These are phyloP conservation scores for Belgica antarctica DNA, from an alignment of 2,888 invertebrate species.

Conservation along the genomic window DNA sequence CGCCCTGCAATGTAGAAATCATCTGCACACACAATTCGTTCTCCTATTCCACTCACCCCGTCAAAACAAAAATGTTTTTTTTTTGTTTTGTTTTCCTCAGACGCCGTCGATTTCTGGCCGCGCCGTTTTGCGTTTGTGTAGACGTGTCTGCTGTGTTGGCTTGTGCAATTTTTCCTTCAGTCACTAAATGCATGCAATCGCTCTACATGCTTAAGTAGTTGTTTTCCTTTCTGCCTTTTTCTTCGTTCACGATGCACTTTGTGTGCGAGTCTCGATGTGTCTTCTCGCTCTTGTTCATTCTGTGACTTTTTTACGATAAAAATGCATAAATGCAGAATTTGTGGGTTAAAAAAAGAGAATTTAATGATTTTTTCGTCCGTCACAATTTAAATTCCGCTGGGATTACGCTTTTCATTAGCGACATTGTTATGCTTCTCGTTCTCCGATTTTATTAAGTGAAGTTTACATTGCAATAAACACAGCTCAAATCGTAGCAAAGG, in stretches of 20 bases:
- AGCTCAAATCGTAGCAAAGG: background rate
- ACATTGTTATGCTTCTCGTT: slow-evolving; percentile 11
- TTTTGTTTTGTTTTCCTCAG: too few species aligned
- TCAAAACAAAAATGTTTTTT: slow-evolving; percentile 17
- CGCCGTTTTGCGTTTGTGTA: slow-evolving; percentile 4
- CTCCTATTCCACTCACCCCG: slow-evolving; percentile 19
- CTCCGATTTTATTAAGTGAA: too few species aligned
- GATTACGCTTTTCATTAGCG: background rate
- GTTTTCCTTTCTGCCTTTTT: slow-evolving; percentile 8
- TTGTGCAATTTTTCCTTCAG: slow-evolving; percentile 3
- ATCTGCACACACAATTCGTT: slow-evolving; percentile 21
- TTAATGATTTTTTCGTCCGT: background rate
- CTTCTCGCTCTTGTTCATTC: slow-evolving; percentile 8
- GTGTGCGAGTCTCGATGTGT: slow-evolving; percentile 15
- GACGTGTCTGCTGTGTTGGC: slow-evolving; percentile 14
- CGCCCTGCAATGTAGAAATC: slow-evolving; percentile 14
- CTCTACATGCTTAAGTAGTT: background rate
- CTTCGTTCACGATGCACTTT: slow-evolving; percentile 19
- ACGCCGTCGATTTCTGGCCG: slow-evolving; percentile 12
- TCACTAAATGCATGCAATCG: slow-evolving; percentile 10
- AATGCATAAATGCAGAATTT: slow-evolving; percentile 12
- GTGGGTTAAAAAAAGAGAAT: background rate
- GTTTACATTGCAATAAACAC: background rate
- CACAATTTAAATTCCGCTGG: background rate
- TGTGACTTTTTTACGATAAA: slow-evolving; percentile 8